Evolutionary conservation across 1,140 invertebrate species (phyloP).

Genomic region (Gryon sp.): DNA sequence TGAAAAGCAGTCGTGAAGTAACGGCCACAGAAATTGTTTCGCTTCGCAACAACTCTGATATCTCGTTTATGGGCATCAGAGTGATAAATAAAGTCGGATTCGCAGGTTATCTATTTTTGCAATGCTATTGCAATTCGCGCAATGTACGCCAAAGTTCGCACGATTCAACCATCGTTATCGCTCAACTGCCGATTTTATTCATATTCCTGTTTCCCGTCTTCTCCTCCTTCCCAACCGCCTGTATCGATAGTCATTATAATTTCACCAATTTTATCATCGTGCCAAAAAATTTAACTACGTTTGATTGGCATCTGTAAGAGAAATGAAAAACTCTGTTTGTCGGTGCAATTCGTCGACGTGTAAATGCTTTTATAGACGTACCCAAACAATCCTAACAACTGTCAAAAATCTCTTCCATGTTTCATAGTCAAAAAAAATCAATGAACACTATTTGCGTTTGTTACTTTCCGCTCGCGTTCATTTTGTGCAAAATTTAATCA

Average conservation of each 20-base stretch:
- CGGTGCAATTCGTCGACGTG: constrained; percentile 33
- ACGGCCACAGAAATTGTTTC: constrained; percentile 51
- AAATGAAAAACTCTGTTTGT: constrained; percentile 54
- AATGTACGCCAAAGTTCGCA: constrained; percentile 37
- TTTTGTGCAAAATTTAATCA: constrained; percentile 17
- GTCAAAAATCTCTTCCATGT: constrained; percentile 36
- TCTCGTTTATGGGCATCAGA: constrained; percentile 42
- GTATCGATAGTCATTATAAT: constrained; percentile 56
- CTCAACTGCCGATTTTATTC: not conserved
- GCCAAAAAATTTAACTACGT: constrained; percentile 48
- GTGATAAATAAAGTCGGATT: constrained; percentile 59
- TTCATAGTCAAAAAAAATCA: constrained; percentile 39
- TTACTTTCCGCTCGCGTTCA: constrained; percentile 1
- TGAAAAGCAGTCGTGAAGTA: constrained; percentile 45
- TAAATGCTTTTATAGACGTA: constrained; percentile 50
- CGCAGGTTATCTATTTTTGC: constrained; percentile 53
- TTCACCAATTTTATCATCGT: constrained; percentile 33
- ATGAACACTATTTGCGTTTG: constrained; percentile 29
- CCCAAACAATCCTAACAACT: constrained; percentile 48
- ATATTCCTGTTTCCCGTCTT: too few species aligned
- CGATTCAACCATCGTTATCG: constrained; percentile 46
- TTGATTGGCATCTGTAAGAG: constrained; percentile 53
- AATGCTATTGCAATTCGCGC: constrained; percentile 44
- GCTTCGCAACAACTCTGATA: constrained; percentile 27
- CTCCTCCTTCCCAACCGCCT: not conserved